Base-by-base conservation (phyloP, 2,113 vertebrate species). In the Melanostigma gelatinosum region DNA sequence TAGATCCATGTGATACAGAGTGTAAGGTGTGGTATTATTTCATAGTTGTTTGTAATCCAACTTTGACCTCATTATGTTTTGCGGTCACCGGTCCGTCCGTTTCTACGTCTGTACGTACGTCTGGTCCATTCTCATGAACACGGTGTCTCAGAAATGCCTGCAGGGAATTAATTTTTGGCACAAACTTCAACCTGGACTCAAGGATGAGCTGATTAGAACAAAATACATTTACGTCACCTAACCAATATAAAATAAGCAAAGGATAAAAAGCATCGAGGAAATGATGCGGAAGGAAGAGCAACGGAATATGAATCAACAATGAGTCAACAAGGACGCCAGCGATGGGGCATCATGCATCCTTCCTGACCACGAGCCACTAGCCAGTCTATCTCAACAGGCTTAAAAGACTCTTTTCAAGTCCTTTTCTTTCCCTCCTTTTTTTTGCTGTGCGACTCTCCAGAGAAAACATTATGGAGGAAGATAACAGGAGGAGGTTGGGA, bases 401-500 rank as follows among this genome's bases (percentile, higher is more conserved):
- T 86, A 81, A 85, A 87, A 78, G 62, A 61, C 54, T 46, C 73
- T 77, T 80, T 87, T 73, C 52, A 84, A 84, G 52, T 82, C 63
- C 15, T 48, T 64, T 36, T 65, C 40, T 77, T 69, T 64, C 48
- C 20, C 6, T 32, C 20, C 12, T 18, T 29, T 32, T 12, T 70
- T 16, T 42, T 24, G 1, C 42, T 75, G 34, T 72, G 83, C 50
- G 27, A 76, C 60, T 82, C 61, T 87, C 81, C 69, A 54, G 83
- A 84, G 84, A 79, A 82, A 87, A 88, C 77, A 73, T 63, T 4
- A 63, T 57, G 42, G 42, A 73, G 67, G 24, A 79, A 87, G 84
- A 92, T 89, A 83, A 86, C 88, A 90, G 82, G 48, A 70, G 48
- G 52, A 42, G 42, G 70, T 29, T 75, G 60, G 68, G 72, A 74